Evolutionary conservation across 2,797 vertebrate genomes (phyloP).

Genomic region (Rhincodon typus): DNA sequence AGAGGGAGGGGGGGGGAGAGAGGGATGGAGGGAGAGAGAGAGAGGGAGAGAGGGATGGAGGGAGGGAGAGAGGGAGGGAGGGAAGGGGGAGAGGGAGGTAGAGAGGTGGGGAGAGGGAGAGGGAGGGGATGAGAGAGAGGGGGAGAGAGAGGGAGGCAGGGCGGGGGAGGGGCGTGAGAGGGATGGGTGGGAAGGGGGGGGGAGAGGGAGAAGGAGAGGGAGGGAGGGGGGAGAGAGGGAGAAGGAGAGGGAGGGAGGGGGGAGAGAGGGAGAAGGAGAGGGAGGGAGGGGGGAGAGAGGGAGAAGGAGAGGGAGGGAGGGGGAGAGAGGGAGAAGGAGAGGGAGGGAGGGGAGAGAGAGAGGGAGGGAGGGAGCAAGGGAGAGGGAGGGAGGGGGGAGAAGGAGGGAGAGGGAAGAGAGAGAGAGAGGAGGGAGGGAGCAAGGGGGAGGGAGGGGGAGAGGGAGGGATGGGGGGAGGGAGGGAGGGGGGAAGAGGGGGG

Average conservation of each 20-base stretch:
- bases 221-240: too few relatives aligned
- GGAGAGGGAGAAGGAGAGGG: background rate
- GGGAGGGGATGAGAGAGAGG: background rate
- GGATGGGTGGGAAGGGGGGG: accelerated
- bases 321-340: accelerated
- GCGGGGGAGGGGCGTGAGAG: background rate
- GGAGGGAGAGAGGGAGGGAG: background rate
- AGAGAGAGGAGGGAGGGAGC: accelerated
- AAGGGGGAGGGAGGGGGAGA: accelerated
- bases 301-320: too few relatives aligned
- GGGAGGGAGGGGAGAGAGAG: accelerated
- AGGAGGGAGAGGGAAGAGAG: too few relatives aligned
- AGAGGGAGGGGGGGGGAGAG: too few relatives aligned
- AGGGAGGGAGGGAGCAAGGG: accelerated
- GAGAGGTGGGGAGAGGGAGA: background rate
- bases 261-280: background rate
- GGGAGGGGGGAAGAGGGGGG: background rate
- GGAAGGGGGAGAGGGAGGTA: background rate
- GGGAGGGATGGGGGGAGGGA: background rate
- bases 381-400: background rate
- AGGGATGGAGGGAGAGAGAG: background rate
- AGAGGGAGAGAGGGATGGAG: too few relatives aligned
- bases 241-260: accelerated
- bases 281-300: too few relatives aligned
- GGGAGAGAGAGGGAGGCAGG: accelerated